Conservation (phyloP, 2,797 vertebrate genomes). For the Danio kyathit region DNA sequence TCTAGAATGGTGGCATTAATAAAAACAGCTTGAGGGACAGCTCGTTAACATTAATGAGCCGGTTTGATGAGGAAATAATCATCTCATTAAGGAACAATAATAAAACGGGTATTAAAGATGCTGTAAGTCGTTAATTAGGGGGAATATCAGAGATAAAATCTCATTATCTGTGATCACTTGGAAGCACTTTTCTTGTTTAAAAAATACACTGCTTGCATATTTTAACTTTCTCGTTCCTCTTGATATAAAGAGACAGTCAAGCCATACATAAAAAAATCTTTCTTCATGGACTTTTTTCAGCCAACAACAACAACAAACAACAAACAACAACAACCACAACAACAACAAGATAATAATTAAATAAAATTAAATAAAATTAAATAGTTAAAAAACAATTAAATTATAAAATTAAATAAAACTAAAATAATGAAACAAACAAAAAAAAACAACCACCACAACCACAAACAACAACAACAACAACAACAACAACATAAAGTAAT, state of each 20-base stretch:
- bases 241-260: not conserved
- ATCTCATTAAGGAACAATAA: constrained; percentile 20
- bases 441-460: too few relatives aligned
- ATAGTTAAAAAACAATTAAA: too few relatives aligned
- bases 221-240: not conserved
- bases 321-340: too few relatives aligned
- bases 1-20: constrained; percentile 12
- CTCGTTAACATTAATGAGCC: constrained; percentile 6
- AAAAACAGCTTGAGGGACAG: constrained; percentile 8
- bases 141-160: constrained; percentile 5
- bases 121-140: not conserved
- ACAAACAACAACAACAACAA: too few relatives aligned
- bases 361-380: too few relatives aligned
- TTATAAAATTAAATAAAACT: too few relatives aligned
- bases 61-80: constrained; percentile 8
- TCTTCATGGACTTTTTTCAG: not conserved
- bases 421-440: too few relatives aligned
- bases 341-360: too few relatives aligned
- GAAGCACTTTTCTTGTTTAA: not conserved
- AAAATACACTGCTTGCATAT: not conserved
- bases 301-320: too few relatives aligned
- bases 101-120: not conserved
- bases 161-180: not conserved
- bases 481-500: too few relatives aligned
- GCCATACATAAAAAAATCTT: not conserved